These are phyloP conservation scores for Drosophila lowei DNA, from an alignment of 1,140 invertebrate genomes.

Conservation along the genomic window DNA sequence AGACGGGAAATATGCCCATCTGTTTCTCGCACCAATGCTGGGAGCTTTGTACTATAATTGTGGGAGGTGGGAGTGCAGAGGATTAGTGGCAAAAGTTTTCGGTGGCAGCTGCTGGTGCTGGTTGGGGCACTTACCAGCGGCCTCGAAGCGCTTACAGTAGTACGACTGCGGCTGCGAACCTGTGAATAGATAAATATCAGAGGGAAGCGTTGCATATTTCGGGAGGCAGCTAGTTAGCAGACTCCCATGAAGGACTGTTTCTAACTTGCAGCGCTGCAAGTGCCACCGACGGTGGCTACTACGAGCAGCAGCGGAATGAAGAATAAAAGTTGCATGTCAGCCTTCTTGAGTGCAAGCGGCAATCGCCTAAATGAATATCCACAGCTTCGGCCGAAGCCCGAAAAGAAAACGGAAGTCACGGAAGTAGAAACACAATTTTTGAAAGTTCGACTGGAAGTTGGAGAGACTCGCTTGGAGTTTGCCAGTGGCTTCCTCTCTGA, in stretches of 20 bases:
- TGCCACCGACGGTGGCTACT: conserved; percentile 6
- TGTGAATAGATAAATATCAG: conserved; percentile 33
- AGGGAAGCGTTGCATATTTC: background rate
- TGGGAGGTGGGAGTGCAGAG: background rate
- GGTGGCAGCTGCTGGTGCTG: conserved; percentile 9
- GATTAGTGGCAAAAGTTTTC: conserved; percentile 34
- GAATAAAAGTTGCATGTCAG: conserved; percentile 66
- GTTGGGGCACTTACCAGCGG: conserved; percentile 12
- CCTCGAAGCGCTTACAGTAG: conserved; percentile 6
- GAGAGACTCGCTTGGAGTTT: conserved; percentile 19
- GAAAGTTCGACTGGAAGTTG: conserved; percentile 55
- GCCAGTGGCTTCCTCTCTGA: background rate
- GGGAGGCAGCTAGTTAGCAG: conserved; percentile 9
- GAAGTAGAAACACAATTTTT: conserved; percentile 33
- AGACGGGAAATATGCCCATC: background rate
- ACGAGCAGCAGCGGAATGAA: conserved; percentile 27
- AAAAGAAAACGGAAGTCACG: conserved; percentile 7
- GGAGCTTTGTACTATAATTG: background rate
- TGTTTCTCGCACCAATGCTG: background rate
- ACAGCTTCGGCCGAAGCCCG: conserved; percentile 24
- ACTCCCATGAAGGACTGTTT: background rate
- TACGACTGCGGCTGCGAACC: conserved; percentile 11
- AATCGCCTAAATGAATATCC: conserved; percentile 38
- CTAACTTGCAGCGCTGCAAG: background rate
- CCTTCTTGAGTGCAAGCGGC: conserved; percentile 26